Base-by-base conservation (phyloP, 2,113 vertebrate genomes). In the Procavia capensis region DNA sequence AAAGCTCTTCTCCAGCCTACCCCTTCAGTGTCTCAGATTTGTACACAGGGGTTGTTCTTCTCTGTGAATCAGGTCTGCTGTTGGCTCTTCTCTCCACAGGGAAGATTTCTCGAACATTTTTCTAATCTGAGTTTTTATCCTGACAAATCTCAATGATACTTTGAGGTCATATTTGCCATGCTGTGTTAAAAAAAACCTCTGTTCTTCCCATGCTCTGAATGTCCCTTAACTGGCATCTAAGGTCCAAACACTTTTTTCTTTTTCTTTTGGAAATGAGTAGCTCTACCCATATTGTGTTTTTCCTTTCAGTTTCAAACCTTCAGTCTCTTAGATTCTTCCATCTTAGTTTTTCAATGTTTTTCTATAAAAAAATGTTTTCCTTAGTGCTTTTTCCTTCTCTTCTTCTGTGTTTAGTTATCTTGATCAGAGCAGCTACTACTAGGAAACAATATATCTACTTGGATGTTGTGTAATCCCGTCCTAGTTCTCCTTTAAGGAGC, bases 181-280 rank as follows among this genome's bases (percentile, higher is more conserved):
- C 43, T 61, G 34, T 54, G n/a, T 79, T 80, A 47, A 79, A 95
- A 92, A 87, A 66, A 74, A 50, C 41, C 36, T 88, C 86, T 74
- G 80, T 72, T 86, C 89, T 83, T 95, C 50, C 43, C 50, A 78
- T 36, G 14, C 25, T 86, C 36, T 82, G 70, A 90, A 54, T 36
- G 59, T 64, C 82, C 47, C 68, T 95, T 59, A 27, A 74, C 25
- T 36, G 19, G 9, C 72, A 74, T 74, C 72, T 43, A 13, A 74
- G 43, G 24, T 64, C 68, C 14, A 59, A 36, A 36, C 5, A 43
- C 5, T 43, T 31, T 43, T 75, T 24, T 25, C 24, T 50, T 63
- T 70, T 63, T 63, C 63, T 24, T 25, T 47, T 39, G n/a, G 68
- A 24, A 34, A 39, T 66, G 63, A 70, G 7, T 50, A 75, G 41